Evolutionary conservation across 1,140 invertebrate species (phyloP).

Genomic region (Carposina sasakii): DNA sequence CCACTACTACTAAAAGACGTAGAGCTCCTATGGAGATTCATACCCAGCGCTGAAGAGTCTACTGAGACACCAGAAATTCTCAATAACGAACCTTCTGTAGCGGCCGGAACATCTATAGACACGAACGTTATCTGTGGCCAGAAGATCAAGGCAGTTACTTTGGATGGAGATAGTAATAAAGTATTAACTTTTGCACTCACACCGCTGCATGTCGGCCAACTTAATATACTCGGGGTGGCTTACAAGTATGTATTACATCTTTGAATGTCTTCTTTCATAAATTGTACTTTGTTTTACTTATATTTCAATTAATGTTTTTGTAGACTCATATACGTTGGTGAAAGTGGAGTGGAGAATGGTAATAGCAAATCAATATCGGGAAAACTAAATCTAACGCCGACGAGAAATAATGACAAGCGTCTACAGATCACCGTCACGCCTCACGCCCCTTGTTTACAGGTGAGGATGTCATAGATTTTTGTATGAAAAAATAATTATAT

Average conservation of each 20-base stretch:
- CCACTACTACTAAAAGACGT: constrained; percentile 81
- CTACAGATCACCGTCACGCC: constrained; percentile 79
- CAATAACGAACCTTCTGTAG: constrained; percentile 53
- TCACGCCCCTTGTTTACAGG: constrained; percentile 82
- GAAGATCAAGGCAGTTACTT: constrained; percentile 49
- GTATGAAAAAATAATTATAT: too few relatives aligned
- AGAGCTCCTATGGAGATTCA: constrained; percentile 86
- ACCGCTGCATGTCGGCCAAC: constrained; percentile 52
- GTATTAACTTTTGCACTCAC: constrained; percentile 53
- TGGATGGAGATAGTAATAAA: constrained; percentile 57
- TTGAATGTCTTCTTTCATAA: too few relatives aligned
- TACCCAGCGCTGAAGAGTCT: constrained; percentile 53
- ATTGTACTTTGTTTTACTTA: not conserved
- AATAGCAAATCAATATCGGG: constrained; percentile 72
- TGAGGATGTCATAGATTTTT: too few relatives aligned
- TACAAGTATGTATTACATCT: constrained; percentile 55
- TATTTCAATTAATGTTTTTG: constrained; percentile 5
- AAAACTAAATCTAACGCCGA: constrained; percentile 75
- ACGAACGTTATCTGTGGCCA: constrained; percentile 55
- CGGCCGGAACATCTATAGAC: constrained; percentile 46
- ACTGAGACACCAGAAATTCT: constrained; percentile 40
- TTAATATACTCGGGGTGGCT: constrained; percentile 53
- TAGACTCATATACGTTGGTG: constrained; percentile 49
- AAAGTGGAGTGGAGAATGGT: constrained; percentile 56
- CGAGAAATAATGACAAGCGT: constrained; percentile 72